Percentiles rank a stretch among this genome's conserved stretches.
Evolutionary conservation across 2,113 vertebrate species (phyloP).

Genomic region (Sorex araneus): DNA sequence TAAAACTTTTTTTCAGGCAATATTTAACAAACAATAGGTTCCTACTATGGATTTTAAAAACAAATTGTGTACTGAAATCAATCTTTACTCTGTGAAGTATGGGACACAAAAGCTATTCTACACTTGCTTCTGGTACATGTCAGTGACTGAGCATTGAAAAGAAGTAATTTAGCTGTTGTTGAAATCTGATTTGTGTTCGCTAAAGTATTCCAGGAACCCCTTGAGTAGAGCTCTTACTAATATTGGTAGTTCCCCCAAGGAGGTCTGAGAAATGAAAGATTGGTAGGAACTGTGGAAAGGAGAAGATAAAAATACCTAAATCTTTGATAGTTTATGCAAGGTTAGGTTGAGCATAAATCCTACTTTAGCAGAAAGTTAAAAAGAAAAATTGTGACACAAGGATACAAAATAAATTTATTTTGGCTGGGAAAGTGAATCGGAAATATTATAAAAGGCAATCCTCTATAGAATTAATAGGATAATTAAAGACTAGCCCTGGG

Average conservation of each 20-base stretch:
- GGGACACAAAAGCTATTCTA: constrained; percentile 57
- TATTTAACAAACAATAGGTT: neutral
- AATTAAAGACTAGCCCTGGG: too few relatives aligned
- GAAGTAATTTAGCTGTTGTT: constrained; percentile 64
- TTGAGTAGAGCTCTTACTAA: constrained; percentile 43
- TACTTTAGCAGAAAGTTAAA: neutral
- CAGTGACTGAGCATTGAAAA: constrained; percentile 15
- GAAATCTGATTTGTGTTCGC: constrained; percentile 75
- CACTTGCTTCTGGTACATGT: constrained; percentile 46
- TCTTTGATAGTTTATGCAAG: constrained; percentile 25
- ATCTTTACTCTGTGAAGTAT: constrained; percentile 51
- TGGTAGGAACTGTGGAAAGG: neutral
- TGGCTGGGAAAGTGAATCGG: neutral
- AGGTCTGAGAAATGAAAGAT: neutral
- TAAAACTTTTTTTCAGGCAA: constrained; percentile 53
- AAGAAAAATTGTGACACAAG: constrained; percentile 10
- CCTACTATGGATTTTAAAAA: neutral
- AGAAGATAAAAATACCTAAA: neutral
- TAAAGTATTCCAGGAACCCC: constrained; percentile 60
- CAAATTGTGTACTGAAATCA: neutral
- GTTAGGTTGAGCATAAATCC: neutral
- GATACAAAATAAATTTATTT: constrained; percentile 38
- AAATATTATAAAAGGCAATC: neutral
- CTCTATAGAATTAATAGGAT: neutral
- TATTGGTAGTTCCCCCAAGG: neutral